Percentiles rank a stretch among this genome's conserved stretches.
These are phyloP conservation scores for Glomeris marginata DNA, from an alignment of 2,888 invertebrate species.

Conservation along the genomic window DNA sequence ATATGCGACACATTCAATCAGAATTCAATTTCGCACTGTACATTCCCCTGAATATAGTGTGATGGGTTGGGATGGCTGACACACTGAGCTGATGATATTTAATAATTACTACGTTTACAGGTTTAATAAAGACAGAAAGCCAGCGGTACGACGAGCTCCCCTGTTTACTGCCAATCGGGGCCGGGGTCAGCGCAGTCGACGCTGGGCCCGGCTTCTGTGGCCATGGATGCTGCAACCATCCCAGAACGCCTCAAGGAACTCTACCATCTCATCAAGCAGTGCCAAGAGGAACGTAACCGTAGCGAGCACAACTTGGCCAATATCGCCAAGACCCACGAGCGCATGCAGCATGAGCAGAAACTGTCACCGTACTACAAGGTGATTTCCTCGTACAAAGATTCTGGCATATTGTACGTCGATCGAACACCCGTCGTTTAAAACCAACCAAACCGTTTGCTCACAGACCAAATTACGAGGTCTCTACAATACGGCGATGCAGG, in stretches of 20 bases:
- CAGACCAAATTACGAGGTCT: conserved; percentile 61
- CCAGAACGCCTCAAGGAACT: conserved; percentile 66
- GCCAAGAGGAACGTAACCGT: conserved; percentile 61
- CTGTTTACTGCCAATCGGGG: no score
- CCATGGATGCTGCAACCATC: conserved; percentile 20
- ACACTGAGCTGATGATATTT: no score
- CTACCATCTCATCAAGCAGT: conserved; percentile 58
- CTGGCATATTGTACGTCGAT: conserved; percentile 28
- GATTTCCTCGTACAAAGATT: background rate
- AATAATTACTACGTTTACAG: no score
- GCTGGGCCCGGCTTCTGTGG: no score
- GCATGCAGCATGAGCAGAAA: conserved; percentile 35
- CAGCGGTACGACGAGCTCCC: no score
- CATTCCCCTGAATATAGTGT: no score
- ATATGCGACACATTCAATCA: no score
- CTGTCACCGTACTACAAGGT: conserved; percentile 38
- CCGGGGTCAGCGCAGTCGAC: no score
- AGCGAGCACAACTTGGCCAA: conserved; percentile 66
- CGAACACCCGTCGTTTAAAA: no score
- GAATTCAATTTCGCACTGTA: no score
- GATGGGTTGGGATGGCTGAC: no score
- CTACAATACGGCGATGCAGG: conserved; percentile 61
- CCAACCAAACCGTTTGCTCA: conserved; percentile 21
- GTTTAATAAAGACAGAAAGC: no score
- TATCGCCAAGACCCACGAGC: conserved; percentile 58